Base-by-base conservation (phyloP, 2,888 invertebrate genomes). In the Acrobasis suavella region DNA sequence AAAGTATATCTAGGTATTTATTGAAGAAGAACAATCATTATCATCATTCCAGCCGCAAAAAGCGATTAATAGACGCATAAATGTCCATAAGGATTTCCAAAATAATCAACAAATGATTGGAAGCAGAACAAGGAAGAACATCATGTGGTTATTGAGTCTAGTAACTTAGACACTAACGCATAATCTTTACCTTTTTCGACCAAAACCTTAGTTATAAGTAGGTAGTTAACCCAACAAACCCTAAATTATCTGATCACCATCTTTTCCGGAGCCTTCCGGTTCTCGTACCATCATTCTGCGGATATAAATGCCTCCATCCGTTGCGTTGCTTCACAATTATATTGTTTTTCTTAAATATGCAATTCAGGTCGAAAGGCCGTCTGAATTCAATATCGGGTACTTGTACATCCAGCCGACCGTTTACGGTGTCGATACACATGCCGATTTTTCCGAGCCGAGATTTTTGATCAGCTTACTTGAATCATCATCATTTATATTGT, bases 341-440 rank as follows among this genome's bases (percentile, higher is more conserved):
- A 58, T 64, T 65, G 63, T 65, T 65, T 67, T 65, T 62, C 58
- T 65, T 61, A 65, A 68, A 68, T 64, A 67, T 64, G 66, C 50
- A 62, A 67, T 68, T 65, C 60, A 50, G 72, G 70, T 67, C 66
- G 73, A 67, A 65, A 65, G 70, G 69, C 68, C 71, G 65, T 39
- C 22, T 39, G 55, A 73, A 69, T 69, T 66, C 68, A 67, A 69
- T 72, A 73, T 72, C 68, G 65, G 59, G 64, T 68, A 69, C 60
- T 10, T 50, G 54, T 58, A 65, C 50, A 54, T 15, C 61, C 73
- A 70, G 15, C 70, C 61, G 42, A 73, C 63, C 75, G 72, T 72
- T 54, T 32, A 64, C 67, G 32, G 22, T 22, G 2, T 22, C 8
- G 0, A 32, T 7, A 32, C 32, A 32, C 32, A 32, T 32, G 32